These are phyloP conservation scores for Channa argus DNA, from an alignment of 2,113 vertebrate species.

Conservation along the genomic window DNA sequence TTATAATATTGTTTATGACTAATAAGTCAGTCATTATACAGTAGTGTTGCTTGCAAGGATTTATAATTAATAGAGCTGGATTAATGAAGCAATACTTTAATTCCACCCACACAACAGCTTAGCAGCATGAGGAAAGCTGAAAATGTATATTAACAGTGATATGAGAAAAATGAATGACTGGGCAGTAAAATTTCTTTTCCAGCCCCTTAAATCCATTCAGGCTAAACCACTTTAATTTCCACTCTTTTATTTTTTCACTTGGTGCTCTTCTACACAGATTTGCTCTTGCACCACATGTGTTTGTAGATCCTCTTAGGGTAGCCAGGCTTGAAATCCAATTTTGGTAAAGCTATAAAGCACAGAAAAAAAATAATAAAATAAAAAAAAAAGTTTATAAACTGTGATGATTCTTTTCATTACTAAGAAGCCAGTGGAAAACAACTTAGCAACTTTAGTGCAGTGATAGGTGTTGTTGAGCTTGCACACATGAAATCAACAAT, in stretches of 20 bases:
- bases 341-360: conserved; percentile 67
- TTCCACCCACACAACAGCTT: conserved; percentile 37
- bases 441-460: conserved; percentile 39
- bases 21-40: conserved; percentile 4
- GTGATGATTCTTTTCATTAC: conserved; percentile 58
- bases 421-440: conserved; percentile 29
- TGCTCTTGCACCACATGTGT: conserved; percentile 69
- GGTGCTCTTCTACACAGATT: conserved; percentile 55
- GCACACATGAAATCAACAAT: conserved; percentile 10
- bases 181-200: conserved; percentile 48
- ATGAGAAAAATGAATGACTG: conserved; percentile 47
- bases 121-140: conserved; percentile 21
- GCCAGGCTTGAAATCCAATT: conserved; percentile 79
- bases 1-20: background rate
- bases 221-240: conserved; percentile 71
- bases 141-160: conserved; percentile 51
- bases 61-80: conserved; percentile 55
- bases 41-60: conserved; percentile 19
- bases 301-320: conserved; percentile 74
- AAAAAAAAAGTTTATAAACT: conserved; percentile 58
- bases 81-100: conserved; percentile 48
- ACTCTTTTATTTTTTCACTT: conserved; percentile 35
- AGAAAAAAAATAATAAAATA: conserved; percentile 37
- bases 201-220: conserved; percentile 57
- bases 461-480: conserved; percentile 12